Evolutionary conservation across 1,140 invertebrate species (phyloP).

Genomic region (Zaprionus nigranus): DNA sequence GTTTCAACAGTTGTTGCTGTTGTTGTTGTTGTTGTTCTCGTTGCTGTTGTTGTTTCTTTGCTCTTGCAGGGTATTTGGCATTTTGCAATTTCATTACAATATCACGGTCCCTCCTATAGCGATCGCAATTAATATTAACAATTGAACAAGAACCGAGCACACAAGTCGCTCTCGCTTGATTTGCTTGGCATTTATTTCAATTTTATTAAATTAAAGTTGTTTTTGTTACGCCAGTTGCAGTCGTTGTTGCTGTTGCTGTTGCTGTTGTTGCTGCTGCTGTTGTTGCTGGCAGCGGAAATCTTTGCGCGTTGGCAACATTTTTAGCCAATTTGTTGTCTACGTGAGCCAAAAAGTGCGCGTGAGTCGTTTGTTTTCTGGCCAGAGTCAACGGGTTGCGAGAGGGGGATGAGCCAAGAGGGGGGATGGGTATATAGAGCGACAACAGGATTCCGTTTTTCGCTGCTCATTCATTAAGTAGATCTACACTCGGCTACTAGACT

Average conservation of each 20-base stretch:
- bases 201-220: slow-evolving; percentile 77
- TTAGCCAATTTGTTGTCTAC: slow-evolving; percentile 33
- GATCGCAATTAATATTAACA: slow-evolving; percentile 44
- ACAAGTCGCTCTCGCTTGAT: slow-evolving; percentile 54
- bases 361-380: not conserved
- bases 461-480: not conserved
- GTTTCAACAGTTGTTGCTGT: slow-evolving; percentile 3
- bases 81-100: slow-evolving; percentile 13
- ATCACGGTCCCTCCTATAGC: not conserved
- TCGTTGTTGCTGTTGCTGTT: slow-evolving; percentile 14
- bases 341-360: slow-evolving; percentile 10
- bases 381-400: not conserved
- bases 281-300: slow-evolving; percentile 37
- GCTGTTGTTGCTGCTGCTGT: not conserved
- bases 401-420: not conserved
- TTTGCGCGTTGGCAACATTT: slow-evolving; percentile 38
- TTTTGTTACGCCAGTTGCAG: slow-evolving; percentile 30
- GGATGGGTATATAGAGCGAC: not conserved
- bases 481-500: not conserved
- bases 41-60: slow-evolving; percentile 5
- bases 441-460: not conserved
- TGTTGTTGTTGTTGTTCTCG: slow-evolving; percentile 5
- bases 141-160: slow-evolving; percentile 16
- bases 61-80: slow-evolving; percentile 6
- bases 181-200: slow-evolving; percentile 73